Base-by-base conservation (phyloP, 2,888 invertebrate species). In the Onchidella celtica region DNA sequence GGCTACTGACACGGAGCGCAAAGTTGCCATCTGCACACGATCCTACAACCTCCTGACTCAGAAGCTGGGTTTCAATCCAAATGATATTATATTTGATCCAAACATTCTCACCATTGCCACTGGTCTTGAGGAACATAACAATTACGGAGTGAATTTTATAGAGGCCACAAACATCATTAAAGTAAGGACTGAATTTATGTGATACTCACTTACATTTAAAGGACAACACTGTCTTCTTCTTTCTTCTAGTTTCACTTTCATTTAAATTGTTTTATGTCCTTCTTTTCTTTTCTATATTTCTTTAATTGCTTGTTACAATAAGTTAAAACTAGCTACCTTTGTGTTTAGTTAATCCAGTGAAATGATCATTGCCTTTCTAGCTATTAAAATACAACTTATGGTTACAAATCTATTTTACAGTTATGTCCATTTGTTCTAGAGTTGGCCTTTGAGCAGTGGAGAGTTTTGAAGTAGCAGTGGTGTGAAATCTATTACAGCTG, bases 61-160 rank as follows among this genome's bases (percentile, higher is more conserved):
- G 75, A 91, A 93, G 85, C 93, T 94, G 3, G 93, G 94, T 21
- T 95, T 95, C 89, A 93, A 95, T 86, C 94, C 94, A 1, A 93
- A 93, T 86, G 95, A 95, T 88, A 94, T 95, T 85, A 95, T 95
- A 84, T 95, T 95, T 91, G 95, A 95, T 87, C 95, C 95, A 0
- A 95, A 95, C 88, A 95, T 95, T 86, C 91, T 95, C 57, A 95
- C 95, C 2, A 94, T 95, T 81, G 95, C 94, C n/a, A 95, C 95
- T 3, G 95, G 95, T 34, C 95, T 95, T 91, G 94, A 95, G 72
- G 95, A 95, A 86, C 95, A 95, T 88, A 94, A 94, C 84, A 88
- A 88, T 9, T 95, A 95, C 88, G 95, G 94, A 21, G 92, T 94
- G 27, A 90, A 93, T 84, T 95, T 94, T 88, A 94, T 95, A 80